These are phyloP conservation scores for Gisinianus flammeolus DNA, from an alignment of 2,888 invertebrate genomes.

Conservation along the genomic window DNA sequence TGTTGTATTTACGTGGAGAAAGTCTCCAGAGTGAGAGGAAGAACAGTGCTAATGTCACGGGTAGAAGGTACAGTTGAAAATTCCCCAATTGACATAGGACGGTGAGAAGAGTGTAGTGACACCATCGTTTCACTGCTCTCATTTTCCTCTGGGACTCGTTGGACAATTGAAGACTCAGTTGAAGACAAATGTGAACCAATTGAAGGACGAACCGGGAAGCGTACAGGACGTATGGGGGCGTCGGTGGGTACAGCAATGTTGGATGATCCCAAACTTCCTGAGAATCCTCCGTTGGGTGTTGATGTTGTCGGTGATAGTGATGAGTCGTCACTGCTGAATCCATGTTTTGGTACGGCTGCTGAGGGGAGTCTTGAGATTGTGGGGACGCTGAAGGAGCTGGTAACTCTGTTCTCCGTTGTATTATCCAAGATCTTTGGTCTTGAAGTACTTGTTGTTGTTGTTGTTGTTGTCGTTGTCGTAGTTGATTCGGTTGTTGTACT, in stretches of 20 bases:
- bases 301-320: not conserved
- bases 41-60: conserved; percentile 56
- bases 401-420: conserved; percentile 7
- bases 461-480: not conserved
- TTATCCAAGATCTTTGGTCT: not conserved
- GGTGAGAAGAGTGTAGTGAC: conserved; percentile 54
- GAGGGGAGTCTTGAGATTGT: not conserved
- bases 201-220: conserved; percentile 45
- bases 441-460: conserved; percentile 7
- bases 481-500: not conserved
- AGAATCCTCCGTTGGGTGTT: not conserved
- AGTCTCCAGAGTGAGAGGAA: conserved; percentile 59
- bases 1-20: conserved; percentile 40
- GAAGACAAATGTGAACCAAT: conserved; percentile 39
- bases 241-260: not conserved
- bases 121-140: conserved; percentile 53
- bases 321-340: too few relatives aligned
- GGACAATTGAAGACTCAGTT: conserved; percentile 40
- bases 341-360: not conserved
- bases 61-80: conserved; percentile 57
- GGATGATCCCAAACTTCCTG: not conserved
- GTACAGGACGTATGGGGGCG: conserved; percentile 18
- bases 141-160: conserved; percentile 48
- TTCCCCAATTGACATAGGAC: conserved; percentile 55
- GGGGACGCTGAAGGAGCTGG: conserved; percentile 5